Base-by-base conservation (phyloP, 2,797 vertebrate species). In the Sebastiscus tertius region DNA sequence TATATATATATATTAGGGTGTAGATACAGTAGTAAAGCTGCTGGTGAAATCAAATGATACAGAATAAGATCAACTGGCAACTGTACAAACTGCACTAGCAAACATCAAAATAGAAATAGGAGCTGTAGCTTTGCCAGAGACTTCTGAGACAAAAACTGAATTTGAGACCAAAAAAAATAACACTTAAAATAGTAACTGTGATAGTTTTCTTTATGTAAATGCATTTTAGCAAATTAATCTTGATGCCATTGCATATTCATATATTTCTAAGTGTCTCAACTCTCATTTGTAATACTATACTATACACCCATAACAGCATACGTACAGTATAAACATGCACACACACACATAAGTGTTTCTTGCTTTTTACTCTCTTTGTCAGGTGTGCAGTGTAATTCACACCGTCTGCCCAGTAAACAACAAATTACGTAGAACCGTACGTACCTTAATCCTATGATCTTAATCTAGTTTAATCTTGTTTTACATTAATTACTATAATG, bases 11-110 rank as follows among this genome's bases (percentile, higher is more conserved):
- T 18, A 55, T 61, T 26, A 34, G 3, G 16, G 49, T 80, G 55
- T 39, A 14, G 56, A 64, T 18, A 33, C 16, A 69, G 12, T 6
- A 49, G 26, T 39, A 46, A 52, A 36, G 65, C 72, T 77, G 64
- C 58, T 46, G 22, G 33, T 77, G 12, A 77, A 86, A 86, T 85
- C 42, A 78, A 80, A 80, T 29, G 46, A 65, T 31, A 66, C 56
- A 42, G 62, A 78, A 84, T 88, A 78, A 82, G 78, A 83, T 65
- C 60, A 39, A 74, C 69, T 73, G 81, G 73, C 81, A 79, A 65
- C 33, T 76, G 68, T 69, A 69, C 84, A 88, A 84, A 79, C 84
- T 66, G 58, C 60, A 56, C 3, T 4, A 56, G 61, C 74, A 77
- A 69, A 76, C 77, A 74, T 84, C 52, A 77, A 62, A 26, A 78